Base-by-base conservation (phyloP, 2,113 vertebrate genomes). In the Cavia porcellus region DNA sequence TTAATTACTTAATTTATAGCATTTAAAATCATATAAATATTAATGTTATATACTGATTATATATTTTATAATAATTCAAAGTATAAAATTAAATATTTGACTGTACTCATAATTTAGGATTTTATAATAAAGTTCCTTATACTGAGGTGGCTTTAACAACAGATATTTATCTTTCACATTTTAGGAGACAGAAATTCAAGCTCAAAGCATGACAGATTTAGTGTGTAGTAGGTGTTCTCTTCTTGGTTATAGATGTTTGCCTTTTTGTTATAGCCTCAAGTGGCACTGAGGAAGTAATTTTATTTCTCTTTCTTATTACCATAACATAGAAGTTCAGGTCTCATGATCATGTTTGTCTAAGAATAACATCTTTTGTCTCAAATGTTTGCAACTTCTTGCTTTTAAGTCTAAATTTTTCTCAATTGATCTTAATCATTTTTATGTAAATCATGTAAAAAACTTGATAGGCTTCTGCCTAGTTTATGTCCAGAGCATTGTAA, bases 31-130 rank as follows among this genome's bases (percentile, higher is more conserved):
- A 80, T 19, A 47, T 66, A 75, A 92, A 68, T 87, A 55, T 92
- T 38, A 55, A 94, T 55, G 14, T 45, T 19, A 66, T 52, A 61
- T 1, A 6, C 11, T 59, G 6, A 57, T 72, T 52, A 38, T 1
- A 82, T 35, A 86, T 86, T 77, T 47, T 94, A 70, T 28, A 86
- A 61, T 57, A 84, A 77, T 83, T 52, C 11, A 93, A 72, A 42
- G 80, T 80, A 5, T 15, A 92, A 93, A 66, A 66, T 66, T 15
- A 89, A 93, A 82, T 12, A 79, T 92, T 86, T 89, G 4, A 28
- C 81, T 47, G 17, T 32, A 79, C 5, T 66, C 11, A 87, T 81
- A 81, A 3, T 7, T 84, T 4, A 22, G 6, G 10, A 24, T 79
- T 3, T 7, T 77, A 11, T 61, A 61, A 61, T 13, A 94, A 61